A percentile compares a stretch with the other conserved stretches of the same genome.
Evolutionary conservation across 2,797 vertebrate species (phyloP).

Genomic region (Cercopithecus hamlyni): DNA sequence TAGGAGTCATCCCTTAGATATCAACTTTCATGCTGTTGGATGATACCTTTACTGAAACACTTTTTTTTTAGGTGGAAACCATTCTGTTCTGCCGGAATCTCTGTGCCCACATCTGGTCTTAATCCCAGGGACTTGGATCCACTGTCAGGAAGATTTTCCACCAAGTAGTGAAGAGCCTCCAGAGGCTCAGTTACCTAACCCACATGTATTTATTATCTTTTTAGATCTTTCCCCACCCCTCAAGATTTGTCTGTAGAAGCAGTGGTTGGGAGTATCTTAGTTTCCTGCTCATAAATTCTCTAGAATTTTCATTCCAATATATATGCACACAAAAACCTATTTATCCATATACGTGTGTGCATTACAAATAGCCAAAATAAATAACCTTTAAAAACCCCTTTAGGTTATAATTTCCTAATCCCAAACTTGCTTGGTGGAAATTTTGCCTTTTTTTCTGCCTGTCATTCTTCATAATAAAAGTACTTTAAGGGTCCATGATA

Average conservation of each 20-base stretch:
- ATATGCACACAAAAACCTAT: neutral
- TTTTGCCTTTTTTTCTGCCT: neutral
- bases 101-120: slow-evolving; percentile 48
- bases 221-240: neutral
- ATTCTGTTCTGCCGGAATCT: neutral
- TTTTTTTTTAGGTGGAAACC: neutral
- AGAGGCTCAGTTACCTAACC: neutral
- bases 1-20: neutral
- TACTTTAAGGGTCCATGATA: neutral
- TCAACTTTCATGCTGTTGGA: neutral
- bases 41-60: neutral
- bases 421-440: neutral
- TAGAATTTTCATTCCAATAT: neutral
- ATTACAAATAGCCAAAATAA: neutral
- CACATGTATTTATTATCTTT: slow-evolving; percentile 47
- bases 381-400: neutral
- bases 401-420: neutral
- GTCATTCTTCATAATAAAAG: slow-evolving; percentile 17
- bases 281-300: slow-evolving; percentile 21
- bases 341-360: neutral
- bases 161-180: neutral
- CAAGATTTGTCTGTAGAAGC: neutral
- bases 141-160: slow-evolving; percentile 36
- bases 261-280: neutral
- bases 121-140: neutral